These are phyloP conservation scores for Pomatostomus ruficeps DNA, from an alignment of 2,113 vertebrate species.

Conservation along the genomic window DNA sequence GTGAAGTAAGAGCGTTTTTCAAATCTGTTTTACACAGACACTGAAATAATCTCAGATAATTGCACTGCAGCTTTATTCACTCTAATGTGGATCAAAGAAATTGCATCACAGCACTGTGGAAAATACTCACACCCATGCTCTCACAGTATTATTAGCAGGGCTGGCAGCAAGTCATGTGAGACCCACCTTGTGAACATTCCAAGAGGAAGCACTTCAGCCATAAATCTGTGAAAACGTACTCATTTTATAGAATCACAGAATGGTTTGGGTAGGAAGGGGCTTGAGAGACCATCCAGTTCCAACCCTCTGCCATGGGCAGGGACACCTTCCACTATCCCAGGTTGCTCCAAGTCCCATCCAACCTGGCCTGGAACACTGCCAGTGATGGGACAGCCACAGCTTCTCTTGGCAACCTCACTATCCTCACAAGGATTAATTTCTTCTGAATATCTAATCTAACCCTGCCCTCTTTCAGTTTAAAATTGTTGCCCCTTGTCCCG, in stretches of 20 bases:
- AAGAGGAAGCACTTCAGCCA: neutral
- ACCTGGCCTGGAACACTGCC: neutral
- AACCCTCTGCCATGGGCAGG: neutral
- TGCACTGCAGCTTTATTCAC: slow-evolving; percentile 3
- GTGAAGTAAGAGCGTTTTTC: neutral
- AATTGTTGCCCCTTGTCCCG: neutral
- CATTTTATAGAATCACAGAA: neutral
- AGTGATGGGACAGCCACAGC: neutral
- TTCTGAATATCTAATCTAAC: neutral
- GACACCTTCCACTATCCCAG: neutral
- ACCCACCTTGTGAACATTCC: neutral
- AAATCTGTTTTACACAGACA: neutral
- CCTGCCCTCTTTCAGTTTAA: neutral
- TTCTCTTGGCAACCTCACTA: neutral
- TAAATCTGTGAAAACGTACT: neutral
- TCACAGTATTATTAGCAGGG: neutral
- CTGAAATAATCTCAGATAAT: slow-evolving; percentile 19
- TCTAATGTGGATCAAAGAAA: neutral
- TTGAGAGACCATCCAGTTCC: neutral
- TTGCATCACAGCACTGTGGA: neutral
- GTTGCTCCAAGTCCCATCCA: neutral
- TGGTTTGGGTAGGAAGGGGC: neutral
- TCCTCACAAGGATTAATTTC: neutral
- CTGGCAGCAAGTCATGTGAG: neutral
- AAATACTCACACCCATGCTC: neutral